Conservation (phyloP, 2,113 vertebrate species). For the Okapia johnstoni region DNA sequence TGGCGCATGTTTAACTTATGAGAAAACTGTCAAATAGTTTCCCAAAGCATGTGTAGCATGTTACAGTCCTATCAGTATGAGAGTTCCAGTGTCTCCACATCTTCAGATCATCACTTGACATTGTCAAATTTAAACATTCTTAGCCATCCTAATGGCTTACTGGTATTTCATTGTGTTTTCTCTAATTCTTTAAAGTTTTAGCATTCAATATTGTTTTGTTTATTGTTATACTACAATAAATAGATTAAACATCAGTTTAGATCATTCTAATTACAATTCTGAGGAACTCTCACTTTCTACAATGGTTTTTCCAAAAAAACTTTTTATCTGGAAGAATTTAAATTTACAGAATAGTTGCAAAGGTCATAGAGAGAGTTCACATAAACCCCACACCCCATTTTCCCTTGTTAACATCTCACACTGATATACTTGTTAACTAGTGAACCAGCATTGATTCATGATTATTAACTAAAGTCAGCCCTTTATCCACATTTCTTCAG, state of each 20-base stretch:
- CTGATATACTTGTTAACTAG: background rate
- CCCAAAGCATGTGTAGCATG: background rate
- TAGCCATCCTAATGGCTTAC: background rate
- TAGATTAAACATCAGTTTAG: background rate
- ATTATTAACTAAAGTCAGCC: background rate
- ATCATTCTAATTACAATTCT: background rate
- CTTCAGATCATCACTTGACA: background rate
- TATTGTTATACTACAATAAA: background rate
- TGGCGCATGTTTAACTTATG: background rate
- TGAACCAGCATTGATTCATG: background rate
- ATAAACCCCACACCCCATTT: background rate
- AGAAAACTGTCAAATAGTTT: background rate
- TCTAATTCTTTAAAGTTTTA: background rate
- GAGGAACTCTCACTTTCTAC: background rate
- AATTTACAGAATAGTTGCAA: background rate
- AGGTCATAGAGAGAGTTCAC: background rate
- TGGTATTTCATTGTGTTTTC: background rate
- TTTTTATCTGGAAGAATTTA: background rate
- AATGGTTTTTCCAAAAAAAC: background rate
- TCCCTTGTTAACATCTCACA: background rate
- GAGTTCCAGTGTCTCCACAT: background rate
- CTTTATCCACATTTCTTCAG: background rate
- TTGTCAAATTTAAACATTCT: background rate
- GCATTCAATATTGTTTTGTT: background rate
- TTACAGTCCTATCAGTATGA: background rate